Evolutionary conservation across 1,140 invertebrate species (phyloP), one percentile per base, ranked within the genome.

Genomic region (Neotoxoptera formosana): DNA sequence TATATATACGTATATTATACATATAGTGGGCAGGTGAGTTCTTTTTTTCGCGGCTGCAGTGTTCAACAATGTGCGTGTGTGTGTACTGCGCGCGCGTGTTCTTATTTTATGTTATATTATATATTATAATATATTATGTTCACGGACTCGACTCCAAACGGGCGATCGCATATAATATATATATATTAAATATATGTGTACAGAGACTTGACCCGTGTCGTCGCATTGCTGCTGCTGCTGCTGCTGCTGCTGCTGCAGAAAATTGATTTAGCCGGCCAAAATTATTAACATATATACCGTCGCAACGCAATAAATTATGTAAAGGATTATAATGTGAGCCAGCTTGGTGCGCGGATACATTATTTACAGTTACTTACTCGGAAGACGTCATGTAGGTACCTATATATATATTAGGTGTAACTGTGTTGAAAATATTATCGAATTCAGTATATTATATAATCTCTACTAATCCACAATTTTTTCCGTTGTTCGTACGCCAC

Each of bases 301-400:
- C 60, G 60, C 60, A 76, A 76, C 60, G 60, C 17, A 76, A 76
- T 76, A 76, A 76, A 76, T 76, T 76, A 76, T 76, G 60, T n/a
- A 17, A 76, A n/a, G 60, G 60, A 76, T 76, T 76, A 76, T 76
- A 76, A 76, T 17, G 60, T 76, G n/a, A n/a, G 0, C n/a, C 60
- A 76, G 60, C 60, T 76, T 6, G 14, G 60, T 17, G 14, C 6
- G n/a, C 6, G n/a, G 60, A n/a, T 76, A 76, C 30, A 76, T 76
- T n/a, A 76, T 76, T n/a, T 20, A 76, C 60, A 76, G 30, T 76
- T 76, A n/a, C n/a, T n/a, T 76, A 76, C n/a, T n/a, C 60, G 60
- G 14, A 76, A 67, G 60, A 76, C 60, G 60, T 76, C 60, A 76
- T 76, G 60, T n/a, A 76, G 60, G 60, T 76, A n/a, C n/a, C n/a